Evolutionary conservation across 2,888 invertebrate species (phyloP), one percentile per base, ranked within the genome.

Genomic region (Caenorhabditis sp.): DNA sequence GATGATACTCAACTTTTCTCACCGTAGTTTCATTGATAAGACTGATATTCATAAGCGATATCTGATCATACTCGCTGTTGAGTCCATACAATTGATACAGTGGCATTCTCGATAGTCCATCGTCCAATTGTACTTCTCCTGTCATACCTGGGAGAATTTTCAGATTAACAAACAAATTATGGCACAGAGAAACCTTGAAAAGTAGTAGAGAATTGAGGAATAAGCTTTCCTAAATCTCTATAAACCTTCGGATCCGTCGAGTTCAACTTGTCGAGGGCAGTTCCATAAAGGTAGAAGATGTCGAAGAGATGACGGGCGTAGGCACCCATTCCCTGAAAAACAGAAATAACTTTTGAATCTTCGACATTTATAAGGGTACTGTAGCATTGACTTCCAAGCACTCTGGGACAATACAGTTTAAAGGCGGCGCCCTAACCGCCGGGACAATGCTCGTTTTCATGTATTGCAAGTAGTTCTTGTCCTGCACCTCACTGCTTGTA

Each of bases 211-310:
- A 55, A 60, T 1, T 60, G 8, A 4, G 74, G 60, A 60, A 60
- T 40, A 20, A 74, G 22, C 20, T 32, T 13, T 9, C 37, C 20
- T 37, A 65, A 28, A 50, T 68, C 56, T 4, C 64, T 11, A 55
- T 77, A 74, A n/a, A 74, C 53, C 4, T 26, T 51, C 2, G 65
- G 51, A 67, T 74, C 67, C 22, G 74, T 74, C 5, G 74, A 60
- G 18, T 74, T 74, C 37, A 74, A 22, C n/a, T 20, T 65, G 1
- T 47, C 20, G 11, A 67, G 15, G 6, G 74, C 85, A 56, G 79
- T 24, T 9, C 82, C 88, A 55, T 88, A 89, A 26, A 88, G 64
- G 53, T 87, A 88, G 50, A 89, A 80, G n/a, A 83, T 76, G 53
- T 89, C 89, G 58, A 85, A 81, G 0, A 89, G 72, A 44, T 84